These are phyloP conservation scores for Plodia interpunctella DNA, from an alignment of 1,140 invertebrate genomes.

Conservation along the genomic window DNA sequence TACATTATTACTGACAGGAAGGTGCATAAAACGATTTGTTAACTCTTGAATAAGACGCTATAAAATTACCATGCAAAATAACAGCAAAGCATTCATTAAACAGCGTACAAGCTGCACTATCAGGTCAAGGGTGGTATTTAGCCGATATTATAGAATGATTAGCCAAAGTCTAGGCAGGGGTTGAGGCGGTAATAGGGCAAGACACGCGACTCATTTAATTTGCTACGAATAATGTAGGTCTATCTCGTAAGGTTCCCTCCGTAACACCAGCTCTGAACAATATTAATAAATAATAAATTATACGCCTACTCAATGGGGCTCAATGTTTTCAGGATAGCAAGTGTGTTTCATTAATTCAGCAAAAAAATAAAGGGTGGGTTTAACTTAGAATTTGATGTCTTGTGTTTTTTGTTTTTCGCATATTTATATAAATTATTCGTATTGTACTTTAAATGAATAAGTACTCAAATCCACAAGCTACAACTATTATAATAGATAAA, in stretches of 20 bases:
- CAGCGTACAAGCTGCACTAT: constrained; percentile 26
- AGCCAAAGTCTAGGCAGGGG: constrained; percentile 33
- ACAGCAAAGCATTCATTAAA: constrained; percentile 25
- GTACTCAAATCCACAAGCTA: no score
- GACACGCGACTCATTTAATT: constrained; percentile 37
- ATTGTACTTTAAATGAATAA: no score
- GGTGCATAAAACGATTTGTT: constrained; percentile 12
- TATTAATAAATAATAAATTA: no score
- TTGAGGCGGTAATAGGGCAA: constrained; percentile 36
- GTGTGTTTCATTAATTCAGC: no score
- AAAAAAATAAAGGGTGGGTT: no score
- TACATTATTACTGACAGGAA: not conserved
- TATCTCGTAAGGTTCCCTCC: not conserved
- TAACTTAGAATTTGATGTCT: no score
- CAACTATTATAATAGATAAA: no score
- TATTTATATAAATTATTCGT: no score
- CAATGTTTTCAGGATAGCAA: no score
- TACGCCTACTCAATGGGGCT: no score
- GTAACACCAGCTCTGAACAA: no score
- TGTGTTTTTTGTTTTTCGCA: no score
- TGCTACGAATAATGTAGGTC: not conserved
- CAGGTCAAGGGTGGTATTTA: constrained; percentile 35
- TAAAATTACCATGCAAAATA: constrained; percentile 20
- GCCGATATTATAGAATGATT: constrained; percentile 46
- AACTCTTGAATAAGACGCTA: constrained; percentile 6